These are phyloP conservation scores for zebrafish (Danio rerio) DNA, from an alignment of 2,113 vertebrate genomes.

Conservation along the genomic window GRCz12tu NC_133177.1:36945001-36945500, in stretches of 20 bases:
- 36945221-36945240: slow-evolving; percentile 10
- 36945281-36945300: slow-evolving; percentile 61
- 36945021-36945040: slow-evolving; percentile 26
- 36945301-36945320: slow-evolving; percentile 36
- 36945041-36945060: slow-evolving; percentile 36
- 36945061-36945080: slow-evolving; percentile 28
- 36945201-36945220: background rate
- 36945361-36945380: background rate
- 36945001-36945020: slow-evolving; percentile 7
- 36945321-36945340: slow-evolving; percentile 40
- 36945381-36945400: background rate
- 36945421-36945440: slow-evolving; percentile 39
- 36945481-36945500: slow-evolving; percentile 44
- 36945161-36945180: slow-evolving; percentile 11
- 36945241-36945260: slow-evolving; percentile 49
- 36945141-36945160: background rate
- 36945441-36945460: slow-evolving; percentile 50
- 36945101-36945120: slow-evolving; percentile 27
- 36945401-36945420: background rate
- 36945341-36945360: background rate
- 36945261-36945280: slow-evolving; percentile 35
- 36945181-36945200: slow-evolving; percentile 33
- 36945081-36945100: slow-evolving; percentile 23
- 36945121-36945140: slow-evolving; percentile 23
- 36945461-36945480: slow-evolving; percentile 25